Conservation (phyloP, 2,797 vertebrate species). For the Gallirallus australis region DNA sequence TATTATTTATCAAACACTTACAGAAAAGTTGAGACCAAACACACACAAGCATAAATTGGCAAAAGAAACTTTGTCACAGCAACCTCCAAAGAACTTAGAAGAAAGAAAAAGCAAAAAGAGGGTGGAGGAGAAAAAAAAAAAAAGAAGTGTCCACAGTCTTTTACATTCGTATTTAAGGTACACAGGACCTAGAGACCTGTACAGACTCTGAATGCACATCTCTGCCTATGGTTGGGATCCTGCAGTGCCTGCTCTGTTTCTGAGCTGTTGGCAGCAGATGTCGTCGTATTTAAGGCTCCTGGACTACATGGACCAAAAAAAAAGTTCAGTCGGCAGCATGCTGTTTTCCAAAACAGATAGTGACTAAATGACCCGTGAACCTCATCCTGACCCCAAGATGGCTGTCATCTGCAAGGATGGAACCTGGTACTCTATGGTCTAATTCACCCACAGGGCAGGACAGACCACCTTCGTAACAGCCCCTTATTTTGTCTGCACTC, state of each 20-base stretch:
- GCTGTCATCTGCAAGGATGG: background rate
- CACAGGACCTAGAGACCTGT: background rate
- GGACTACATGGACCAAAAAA: background rate
- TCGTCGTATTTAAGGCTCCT: rapidly evolving
- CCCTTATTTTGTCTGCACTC: background rate
- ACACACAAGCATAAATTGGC: background rate
- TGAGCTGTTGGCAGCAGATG: background rate
- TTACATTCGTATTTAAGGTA: background rate
- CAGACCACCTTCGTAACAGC: background rate
- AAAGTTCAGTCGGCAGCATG: background rate
- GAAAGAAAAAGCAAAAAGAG: too few species aligned
- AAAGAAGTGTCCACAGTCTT: rapidly evolving
- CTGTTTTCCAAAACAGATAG: background rate
- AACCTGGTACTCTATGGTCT: rapidly evolving
- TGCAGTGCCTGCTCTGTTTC: background rate
- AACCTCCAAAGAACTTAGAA: background rate
- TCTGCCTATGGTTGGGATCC: background rate
- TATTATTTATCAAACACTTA: background rate
- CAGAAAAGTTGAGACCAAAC: background rate
- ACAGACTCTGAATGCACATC: background rate
- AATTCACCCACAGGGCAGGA: background rate
- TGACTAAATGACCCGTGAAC: background rate
- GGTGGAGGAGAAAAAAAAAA: too few species aligned
- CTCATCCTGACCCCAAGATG: background rate
- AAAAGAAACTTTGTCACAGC: background rate